Evolutionary conservation across 2,888 invertebrate genomes (phyloP).

Genomic region (Digitonthophagus gazella): DNA sequence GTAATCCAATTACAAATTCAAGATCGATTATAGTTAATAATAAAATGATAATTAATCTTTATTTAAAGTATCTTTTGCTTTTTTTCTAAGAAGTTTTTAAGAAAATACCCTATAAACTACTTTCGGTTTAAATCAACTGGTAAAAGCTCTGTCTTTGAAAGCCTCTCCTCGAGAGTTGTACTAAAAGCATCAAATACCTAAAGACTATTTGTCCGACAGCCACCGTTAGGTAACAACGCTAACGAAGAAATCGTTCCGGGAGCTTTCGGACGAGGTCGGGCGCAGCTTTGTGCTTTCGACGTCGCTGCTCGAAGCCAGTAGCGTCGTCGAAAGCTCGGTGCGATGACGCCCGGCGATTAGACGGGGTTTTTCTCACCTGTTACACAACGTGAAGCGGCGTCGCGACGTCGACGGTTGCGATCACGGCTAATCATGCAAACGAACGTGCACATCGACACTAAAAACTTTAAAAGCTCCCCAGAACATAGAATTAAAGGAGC

Average conservation of each 20-base stretch:
- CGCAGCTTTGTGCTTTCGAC: slow-evolving; percentile 29
- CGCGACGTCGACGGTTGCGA: neutral
- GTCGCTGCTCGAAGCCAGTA: slow-evolving; percentile 32
- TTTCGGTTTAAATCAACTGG: no score
- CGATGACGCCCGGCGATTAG: slow-evolving; percentile 34
- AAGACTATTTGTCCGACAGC: neutral
- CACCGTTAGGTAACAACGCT: neutral
- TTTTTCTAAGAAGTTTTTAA: no score
- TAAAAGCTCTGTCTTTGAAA: neutral
- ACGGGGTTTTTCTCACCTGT: slow-evolving; percentile 28
- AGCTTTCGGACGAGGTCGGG: slow-evolving; percentile 36
- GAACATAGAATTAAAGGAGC: slow-evolving; percentile 61
- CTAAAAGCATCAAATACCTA: neutral
- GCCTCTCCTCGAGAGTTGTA: neutral
- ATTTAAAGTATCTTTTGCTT: no score
- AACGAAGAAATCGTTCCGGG: neutral
- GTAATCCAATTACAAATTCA: no score
- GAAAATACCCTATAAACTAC: no score
- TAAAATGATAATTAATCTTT: no score
- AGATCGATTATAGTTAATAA: no score
- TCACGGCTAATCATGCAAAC: slow-evolving; percentile 60
- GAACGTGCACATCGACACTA: slow-evolving; percentile 73
- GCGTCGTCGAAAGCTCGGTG: slow-evolving; percentile 40
- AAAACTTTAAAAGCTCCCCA: slow-evolving; percentile 62
- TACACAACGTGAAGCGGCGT: slow-evolving; percentile 10